These are phyloP conservation scores for Pyrrhosoma nymphula DNA, from an alignment of 2,888 invertebrate genomes.

Conservation along the genomic window DNA sequence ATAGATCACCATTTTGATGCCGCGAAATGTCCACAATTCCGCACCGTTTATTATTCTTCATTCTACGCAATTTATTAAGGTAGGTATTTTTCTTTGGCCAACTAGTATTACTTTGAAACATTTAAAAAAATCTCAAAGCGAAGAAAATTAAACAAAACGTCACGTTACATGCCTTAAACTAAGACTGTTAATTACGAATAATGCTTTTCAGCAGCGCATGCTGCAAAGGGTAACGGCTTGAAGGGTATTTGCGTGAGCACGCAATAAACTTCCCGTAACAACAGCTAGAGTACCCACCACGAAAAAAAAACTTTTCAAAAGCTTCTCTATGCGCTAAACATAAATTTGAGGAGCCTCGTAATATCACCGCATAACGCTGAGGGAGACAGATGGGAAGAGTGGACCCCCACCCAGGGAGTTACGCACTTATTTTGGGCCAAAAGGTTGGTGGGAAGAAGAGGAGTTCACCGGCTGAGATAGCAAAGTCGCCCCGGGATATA, in stretches of 20 bases:
- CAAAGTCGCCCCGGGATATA: neutral
- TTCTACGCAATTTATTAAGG: too few relatives aligned
- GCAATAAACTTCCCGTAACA: neutral
- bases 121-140: too few relatives aligned
- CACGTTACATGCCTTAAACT: too few relatives aligned
- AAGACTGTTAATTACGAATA: neutral
- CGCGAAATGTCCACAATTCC: too few relatives aligned
- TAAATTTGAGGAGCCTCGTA: neutral
- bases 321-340: neutral
- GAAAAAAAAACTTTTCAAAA: neutral
- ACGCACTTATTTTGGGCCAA: neutral
- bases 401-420: neutral
- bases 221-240: neutral
- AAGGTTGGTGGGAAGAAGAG: neutral
- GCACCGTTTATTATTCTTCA: too few relatives aligned
- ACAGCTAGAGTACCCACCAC: neutral
- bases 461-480: neutral
- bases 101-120: too few relatives aligned
- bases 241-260: neutral
- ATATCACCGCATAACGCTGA: neutral
- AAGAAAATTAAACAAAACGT: too few relatives aligned
- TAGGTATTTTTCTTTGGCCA: too few relatives aligned
- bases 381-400: neutral
- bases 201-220: neutral
- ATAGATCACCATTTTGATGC: too few relatives aligned